Evolutionary conservation across 1,140 invertebrate species (phyloP).

Genomic region (Pseudomyrmex sp.): DNA sequence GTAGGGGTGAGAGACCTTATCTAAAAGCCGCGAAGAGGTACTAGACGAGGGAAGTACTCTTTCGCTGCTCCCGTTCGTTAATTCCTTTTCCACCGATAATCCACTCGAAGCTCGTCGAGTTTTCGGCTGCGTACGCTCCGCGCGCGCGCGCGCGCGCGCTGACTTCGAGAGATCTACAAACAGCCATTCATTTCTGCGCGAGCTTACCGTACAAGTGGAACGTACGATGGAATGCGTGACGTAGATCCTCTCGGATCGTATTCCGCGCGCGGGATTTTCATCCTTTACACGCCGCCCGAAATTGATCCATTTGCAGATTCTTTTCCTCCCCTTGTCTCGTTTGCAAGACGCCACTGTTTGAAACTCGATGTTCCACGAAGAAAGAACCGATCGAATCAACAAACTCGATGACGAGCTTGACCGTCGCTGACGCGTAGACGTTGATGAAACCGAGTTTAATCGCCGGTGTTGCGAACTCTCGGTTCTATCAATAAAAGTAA

Average conservation of each 20-base stretch:
- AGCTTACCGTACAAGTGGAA: slow-evolving; percentile 32
- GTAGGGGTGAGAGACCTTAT: slow-evolving; percentile 73
- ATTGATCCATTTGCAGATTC: background rate
- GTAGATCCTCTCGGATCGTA: background rate
- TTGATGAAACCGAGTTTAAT: too few relatives aligned
- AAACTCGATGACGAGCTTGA: too few relatives aligned
- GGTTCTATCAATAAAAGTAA: too few relatives aligned
- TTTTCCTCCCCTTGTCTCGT: background rate
- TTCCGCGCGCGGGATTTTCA: slow-evolving; percentile 19
- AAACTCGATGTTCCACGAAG: too few relatives aligned
- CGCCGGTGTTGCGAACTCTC: too few relatives aligned
- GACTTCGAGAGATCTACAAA: slow-evolving; percentile 73
- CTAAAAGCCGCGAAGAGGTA: slow-evolving; percentile 72
- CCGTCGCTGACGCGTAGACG: too few relatives aligned
- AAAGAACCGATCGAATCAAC: too few relatives aligned
- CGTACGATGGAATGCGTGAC: slow-evolving; percentile 5
- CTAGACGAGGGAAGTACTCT: slow-evolving; percentile 73
- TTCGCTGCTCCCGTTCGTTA: slow-evolving; percentile 69
- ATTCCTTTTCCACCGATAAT: slow-evolving; percentile 75
- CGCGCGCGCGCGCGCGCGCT: background rate
- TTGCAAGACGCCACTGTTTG: too few relatives aligned
- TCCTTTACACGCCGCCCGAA: background rate
- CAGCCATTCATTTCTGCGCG: slow-evolving; percentile 68
- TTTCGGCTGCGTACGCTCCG: slow-evolving; percentile 62
- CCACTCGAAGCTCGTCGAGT: slow-evolving; percentile 70